phyloP scores from a whole-genome alignment of 2,113 vertebrate genomes.

The Oryzias celebensis region DNA sequence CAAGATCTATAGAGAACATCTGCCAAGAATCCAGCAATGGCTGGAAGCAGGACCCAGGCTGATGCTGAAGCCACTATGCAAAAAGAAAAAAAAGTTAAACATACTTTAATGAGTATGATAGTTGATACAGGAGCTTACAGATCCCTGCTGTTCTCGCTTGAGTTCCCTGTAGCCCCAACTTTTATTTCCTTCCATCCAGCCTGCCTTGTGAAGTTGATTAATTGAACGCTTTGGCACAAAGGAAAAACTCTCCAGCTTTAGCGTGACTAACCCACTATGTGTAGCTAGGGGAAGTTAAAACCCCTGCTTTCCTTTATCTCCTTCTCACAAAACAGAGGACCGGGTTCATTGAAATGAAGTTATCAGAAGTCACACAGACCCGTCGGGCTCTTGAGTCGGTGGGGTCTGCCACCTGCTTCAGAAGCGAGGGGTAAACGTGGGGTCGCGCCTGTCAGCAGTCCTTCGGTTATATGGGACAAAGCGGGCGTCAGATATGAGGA shows the following conservation, averaged over 20 bases:
- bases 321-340: constrained; percentile 17
- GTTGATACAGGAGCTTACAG: constrained; percentile 57
- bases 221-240: constrained; percentile 61
- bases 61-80: constrained; percentile 54
- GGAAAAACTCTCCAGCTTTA: constrained; percentile 56
- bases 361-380: constrained; percentile 6
- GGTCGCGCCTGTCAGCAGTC: constrained; percentile 68
- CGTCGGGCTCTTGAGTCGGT: constrained; percentile 11
- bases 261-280: constrained; percentile 26
- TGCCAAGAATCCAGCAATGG: constrained; percentile 66
- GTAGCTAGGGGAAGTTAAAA: constrained; percentile 30
- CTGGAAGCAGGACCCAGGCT: constrained; percentile 45
- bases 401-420: constrained; percentile 64
- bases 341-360: constrained; percentile 31
- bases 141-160: constrained; percentile 49
- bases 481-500: constrained; percentile 51
- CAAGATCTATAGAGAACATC: constrained; percentile 53
- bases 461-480: constrained; percentile 53
- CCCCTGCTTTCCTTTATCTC: constrained; percentile 34
- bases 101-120: constrained; percentile 58
- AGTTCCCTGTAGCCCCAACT: constrained; percentile 49
- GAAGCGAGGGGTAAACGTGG: constrained; percentile 58
- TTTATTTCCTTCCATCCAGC: constrained; percentile 59
- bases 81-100: constrained; percentile 53
- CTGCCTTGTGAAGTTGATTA: constrained; percentile 63